A percentile compares a stretch with the other conserved stretches of the same genome.
phyloP scores from a whole-genome alignment of 2,888 invertebrate genomes.

The Pristionchus fissidentatus region DNA sequence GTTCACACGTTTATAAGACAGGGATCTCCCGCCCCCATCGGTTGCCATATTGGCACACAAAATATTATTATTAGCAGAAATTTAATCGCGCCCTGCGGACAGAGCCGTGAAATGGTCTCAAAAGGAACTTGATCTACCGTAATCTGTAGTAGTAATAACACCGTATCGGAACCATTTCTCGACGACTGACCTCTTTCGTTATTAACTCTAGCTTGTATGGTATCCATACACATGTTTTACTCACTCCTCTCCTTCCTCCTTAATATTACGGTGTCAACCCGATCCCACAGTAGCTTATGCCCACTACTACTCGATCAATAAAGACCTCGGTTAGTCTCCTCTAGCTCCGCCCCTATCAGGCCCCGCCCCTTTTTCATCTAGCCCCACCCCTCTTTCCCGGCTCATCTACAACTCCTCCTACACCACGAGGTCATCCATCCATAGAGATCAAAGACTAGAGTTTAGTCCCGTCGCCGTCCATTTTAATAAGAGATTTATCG shows the following conservation, averaged over 20 bases:
- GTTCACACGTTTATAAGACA: background rate
- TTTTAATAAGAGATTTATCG: constrained; percentile 25
- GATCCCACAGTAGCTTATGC: background rate
- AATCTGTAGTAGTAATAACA: background rate
- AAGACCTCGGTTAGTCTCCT: constrained; percentile 6
- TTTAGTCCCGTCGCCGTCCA: background rate
- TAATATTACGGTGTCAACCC: background rate
- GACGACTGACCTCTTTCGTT: background rate
- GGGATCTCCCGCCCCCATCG: constrained; percentile 1
- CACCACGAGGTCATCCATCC: constrained; percentile 17
- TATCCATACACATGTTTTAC: constrained; percentile 5
- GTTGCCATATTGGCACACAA: constrained; percentile 27
- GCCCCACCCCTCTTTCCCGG: background rate
- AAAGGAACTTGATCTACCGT: no score
- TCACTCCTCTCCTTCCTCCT: background rate
- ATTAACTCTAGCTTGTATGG: background rate
- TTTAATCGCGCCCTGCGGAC: no score
- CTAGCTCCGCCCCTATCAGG: constrained; percentile 9
- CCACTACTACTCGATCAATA: background rate
- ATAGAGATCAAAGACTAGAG: constrained; percentile 36
- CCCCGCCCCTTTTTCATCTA: background rate
- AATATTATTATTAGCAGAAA: background rate
- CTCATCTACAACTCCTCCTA: background rate
- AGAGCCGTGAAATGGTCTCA: no score
- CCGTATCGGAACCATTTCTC: background rate